Percentiles rank a stretch among this genome's conserved stretches.
phyloP scores from a whole-genome alignment of 1,140 invertebrate species.

The Charaxes varanes region DNA sequence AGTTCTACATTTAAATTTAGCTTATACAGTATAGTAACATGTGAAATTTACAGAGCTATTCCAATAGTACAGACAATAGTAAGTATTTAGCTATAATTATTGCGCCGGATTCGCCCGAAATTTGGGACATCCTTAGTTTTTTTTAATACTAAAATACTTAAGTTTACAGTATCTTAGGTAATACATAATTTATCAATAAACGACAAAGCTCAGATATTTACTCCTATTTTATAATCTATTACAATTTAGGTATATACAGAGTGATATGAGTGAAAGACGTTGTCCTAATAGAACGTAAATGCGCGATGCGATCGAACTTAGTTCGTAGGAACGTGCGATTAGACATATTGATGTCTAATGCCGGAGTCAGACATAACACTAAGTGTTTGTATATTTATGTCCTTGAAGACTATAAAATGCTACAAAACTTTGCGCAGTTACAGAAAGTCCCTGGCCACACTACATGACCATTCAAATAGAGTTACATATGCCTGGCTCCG shows the following conservation, averaged over 20 bases:
- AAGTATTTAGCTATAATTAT: constrained; percentile 71
- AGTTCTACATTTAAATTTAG: constrained; percentile 64
- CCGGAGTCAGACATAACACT: too few species aligned
- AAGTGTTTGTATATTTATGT: too few species aligned
- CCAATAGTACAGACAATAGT: constrained; percentile 65
- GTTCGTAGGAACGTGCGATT: too few species aligned
- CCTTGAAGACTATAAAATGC: too few species aligned
- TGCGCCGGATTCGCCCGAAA: constrained; percentile 56
- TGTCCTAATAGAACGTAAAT: too few species aligned
- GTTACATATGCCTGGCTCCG: too few species aligned
- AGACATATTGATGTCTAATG: too few species aligned
- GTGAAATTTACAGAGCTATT: constrained; percentile 69
- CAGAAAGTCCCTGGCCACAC: too few species aligned
- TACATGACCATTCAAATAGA: too few species aligned
- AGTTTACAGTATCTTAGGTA: constrained; percentile 57
- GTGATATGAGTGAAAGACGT: constrained; percentile 69
- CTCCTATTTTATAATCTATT: constrained; percentile 57
- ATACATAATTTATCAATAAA: constrained; percentile 57
- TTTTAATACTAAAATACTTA: constrained; percentile 59
- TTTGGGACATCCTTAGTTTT: constrained; percentile 44
- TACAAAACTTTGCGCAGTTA: too few species aligned
- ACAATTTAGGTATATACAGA: constrained; percentile 61
- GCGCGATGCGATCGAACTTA: too few species aligned
- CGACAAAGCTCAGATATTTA: constrained; percentile 70
- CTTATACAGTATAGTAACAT: constrained; percentile 68